Conservation (phyloP, 23 tunicate species). For the Botrylloides violaceus region DNA sequence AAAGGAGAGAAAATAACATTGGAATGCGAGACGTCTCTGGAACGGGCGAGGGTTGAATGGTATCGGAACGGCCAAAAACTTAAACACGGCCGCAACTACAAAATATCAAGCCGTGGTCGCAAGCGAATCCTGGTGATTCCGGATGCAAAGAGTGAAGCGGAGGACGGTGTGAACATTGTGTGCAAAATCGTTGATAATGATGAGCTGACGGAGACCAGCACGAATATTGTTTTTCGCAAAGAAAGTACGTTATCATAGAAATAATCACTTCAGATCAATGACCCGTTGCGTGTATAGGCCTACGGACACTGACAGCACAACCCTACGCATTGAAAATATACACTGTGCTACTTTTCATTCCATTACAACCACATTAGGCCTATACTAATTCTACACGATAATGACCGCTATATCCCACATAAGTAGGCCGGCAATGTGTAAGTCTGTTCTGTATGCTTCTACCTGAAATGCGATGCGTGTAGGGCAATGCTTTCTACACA, state of each 20-base stretch:
- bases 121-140: constrained; percentile 43
- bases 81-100: constrained; percentile 51
- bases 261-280: background rate
- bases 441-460: too few species aligned
- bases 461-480: too few species aligned
- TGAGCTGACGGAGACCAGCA: constrained; percentile 50
- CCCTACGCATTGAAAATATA: too few species aligned
- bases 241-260: constrained; percentile 41
- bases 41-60: constrained; percentile 88
- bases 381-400: too few species aligned
- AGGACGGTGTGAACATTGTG: constrained; percentile 49
- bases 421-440: too few species aligned
- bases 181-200: constrained; percentile 76
- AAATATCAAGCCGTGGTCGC: constrained; percentile 47
- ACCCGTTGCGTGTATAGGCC: too few species aligned
- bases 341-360: too few species aligned
- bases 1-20: constrained; percentile 58
- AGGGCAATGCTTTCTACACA: too few species aligned
- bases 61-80: constrained; percentile 53
- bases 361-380: too few species aligned
- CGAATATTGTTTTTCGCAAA: constrained; percentile 34
- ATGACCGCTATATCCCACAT: too few species aligned
- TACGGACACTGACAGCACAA: too few species aligned
- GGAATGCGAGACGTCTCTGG: constrained; percentile 55
- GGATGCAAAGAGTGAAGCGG: constrained; percentile 37